Evolutionary conservation across 2,113 vertebrate species (phyloP), one percentile per base, ranked within the genome.

Genomic region (human): DNA sequence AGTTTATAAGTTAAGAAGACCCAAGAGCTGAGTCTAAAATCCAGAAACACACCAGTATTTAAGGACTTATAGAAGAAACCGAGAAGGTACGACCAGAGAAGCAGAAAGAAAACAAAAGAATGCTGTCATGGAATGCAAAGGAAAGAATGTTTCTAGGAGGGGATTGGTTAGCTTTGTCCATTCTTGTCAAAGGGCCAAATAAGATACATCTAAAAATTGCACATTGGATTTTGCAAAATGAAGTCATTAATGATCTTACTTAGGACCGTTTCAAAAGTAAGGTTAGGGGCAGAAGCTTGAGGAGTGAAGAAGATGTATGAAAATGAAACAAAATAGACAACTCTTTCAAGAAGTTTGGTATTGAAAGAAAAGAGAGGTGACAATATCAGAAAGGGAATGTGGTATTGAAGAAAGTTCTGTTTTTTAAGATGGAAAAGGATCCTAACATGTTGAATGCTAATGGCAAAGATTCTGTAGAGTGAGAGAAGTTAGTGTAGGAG

Each of bases 261-360:
- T 83, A 75, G n/a, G 25, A 87, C 27, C 52, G 23, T 82, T 89
- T 91, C 89, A 94, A 81, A 94, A 59, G 52, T 40, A 89, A 52
- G 40, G 48, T 92, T 72, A 81, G 82, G 45, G 72, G 23, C 61
- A 93, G 50, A 94, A 68, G 6, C 30, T 48, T 89, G 76, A 90
- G 48, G 75, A 97, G n/a, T 48, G 43, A 90, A 79, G 68, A 61
- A 16, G n/a, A 83, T 30, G n/a, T 82, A 22, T n/a, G 55, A 64
- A 97, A 97, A 83, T 82, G 59, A 95, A 91, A 32, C 75, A 89
- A 92, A 89, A 88, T 17, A 64, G 70, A 61, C 35, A 79, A 32
- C 3, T 45, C 48, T 94, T 70, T 59, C 61, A 48, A 83, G 43
- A 89, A 81, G 64, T 84, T 96, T 92, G 55, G n/a, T 94, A 45